Evolutionary conservation across 2,113 vertebrate genomes (phyloP).

Genomic region (Mixornis gularis): DNA sequence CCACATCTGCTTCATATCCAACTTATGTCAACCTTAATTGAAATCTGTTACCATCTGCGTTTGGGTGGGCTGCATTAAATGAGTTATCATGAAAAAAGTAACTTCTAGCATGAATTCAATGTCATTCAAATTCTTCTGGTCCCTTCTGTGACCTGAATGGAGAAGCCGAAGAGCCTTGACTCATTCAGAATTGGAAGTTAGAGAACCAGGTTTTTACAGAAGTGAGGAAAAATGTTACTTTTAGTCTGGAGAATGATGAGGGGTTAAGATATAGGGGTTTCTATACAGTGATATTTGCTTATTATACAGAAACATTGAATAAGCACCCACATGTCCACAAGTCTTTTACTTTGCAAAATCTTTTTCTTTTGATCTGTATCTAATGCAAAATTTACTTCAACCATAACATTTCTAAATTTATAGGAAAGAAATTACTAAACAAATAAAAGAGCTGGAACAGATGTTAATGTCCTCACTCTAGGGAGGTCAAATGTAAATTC

Average conservation of each 20-base stretch:
- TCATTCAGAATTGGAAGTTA: not conserved
- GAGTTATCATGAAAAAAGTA: not conserved
- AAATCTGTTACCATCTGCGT: not conserved
- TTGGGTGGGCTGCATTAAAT: not conserved
- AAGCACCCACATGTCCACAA: not conserved
- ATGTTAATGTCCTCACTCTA: not conserved
- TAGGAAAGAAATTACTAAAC: not conserved
- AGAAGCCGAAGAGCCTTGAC: not conserved
- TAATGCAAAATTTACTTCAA: not conserved
- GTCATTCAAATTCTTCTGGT: not conserved
- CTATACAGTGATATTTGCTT: not conserved
- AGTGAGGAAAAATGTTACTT: not conserved
- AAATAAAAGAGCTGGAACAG: not conserved
- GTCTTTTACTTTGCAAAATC: not conserved
- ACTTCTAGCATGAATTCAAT: not conserved
- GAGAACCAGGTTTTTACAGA: not conserved
- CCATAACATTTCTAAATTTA: not conserved
- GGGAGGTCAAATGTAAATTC: not conserved
- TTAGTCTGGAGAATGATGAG: not conserved
- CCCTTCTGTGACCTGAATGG: not conserved
- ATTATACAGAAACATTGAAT: not conserved
- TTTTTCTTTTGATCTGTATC: not conserved
- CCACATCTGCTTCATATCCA: slow-evolving; percentile 14
- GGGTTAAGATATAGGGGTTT: not conserved
- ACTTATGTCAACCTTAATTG: not conserved